Percentiles rank a stretch among this genome's conserved stretches.
These are phyloP conservation scores for Pegoplata infirma DNA, from an alignment of 2,888 invertebrate species.

Conservation along the genomic window DNA sequence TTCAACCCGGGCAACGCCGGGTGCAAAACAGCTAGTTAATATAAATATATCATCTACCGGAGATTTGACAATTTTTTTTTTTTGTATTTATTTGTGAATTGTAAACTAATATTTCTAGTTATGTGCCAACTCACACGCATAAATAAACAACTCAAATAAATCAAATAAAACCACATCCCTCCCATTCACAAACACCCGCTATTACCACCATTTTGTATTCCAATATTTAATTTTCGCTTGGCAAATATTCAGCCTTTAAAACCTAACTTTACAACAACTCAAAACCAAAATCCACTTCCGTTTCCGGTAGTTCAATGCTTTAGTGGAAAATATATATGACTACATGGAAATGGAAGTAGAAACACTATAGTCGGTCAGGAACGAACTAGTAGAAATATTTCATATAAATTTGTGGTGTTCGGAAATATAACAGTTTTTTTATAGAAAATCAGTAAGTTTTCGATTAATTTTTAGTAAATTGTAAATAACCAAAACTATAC, in stretches of 20 bases:
- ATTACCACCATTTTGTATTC: too few relatives aligned
- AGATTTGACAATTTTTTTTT: conserved; percentile 23
- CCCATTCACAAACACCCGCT: not conserved
- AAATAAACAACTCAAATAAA: conserved; percentile 53
- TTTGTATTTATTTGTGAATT: conserved; percentile 16
- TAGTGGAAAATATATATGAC: conserved; percentile 35
- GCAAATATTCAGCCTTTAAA: conserved; percentile 16
- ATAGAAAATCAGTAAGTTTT: too few relatives aligned
- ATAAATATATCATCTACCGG: conserved; percentile 16
- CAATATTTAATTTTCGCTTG: not conserved
- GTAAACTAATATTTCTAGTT: not conserved
- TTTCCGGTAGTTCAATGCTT: conserved; percentile 52
- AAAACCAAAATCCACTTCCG: conserved; percentile 52
- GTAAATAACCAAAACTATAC: too few relatives aligned
- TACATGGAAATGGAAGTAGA: too few relatives aligned
- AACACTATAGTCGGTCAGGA: too few relatives aligned
- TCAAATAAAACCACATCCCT: conserved; percentile 50
- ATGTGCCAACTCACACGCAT: conserved; percentile 27
- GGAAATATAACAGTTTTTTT: too few relatives aligned
- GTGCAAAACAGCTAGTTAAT: too few relatives aligned
- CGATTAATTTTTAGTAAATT: too few relatives aligned
- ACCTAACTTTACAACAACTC: conserved; percentile 17
- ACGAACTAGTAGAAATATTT: too few relatives aligned
- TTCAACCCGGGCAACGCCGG: too few relatives aligned
- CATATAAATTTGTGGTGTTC: too few relatives aligned